Evolutionary conservation across 2,888 invertebrate species (phyloP).

Genomic region (Cerastis leucographa): DNA sequence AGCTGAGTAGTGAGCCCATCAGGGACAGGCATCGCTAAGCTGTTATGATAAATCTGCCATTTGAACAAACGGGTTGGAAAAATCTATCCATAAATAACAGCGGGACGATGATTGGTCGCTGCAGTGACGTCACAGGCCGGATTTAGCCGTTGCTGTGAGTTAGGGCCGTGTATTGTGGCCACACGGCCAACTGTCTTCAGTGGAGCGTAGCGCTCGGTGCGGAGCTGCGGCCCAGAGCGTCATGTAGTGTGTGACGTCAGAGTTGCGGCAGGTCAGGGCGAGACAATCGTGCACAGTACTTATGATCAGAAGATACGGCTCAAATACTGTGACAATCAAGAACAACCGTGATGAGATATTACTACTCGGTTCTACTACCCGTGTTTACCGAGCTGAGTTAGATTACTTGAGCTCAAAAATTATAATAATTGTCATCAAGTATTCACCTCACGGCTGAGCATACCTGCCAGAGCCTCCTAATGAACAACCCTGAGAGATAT

Average conservation of each 20-base stretch:
- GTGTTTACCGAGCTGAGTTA: neutral
- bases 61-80: slow-evolving; percentile 14
- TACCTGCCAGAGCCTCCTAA: slow-evolving; percentile 2
- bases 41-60: slow-evolving; percentile 35
- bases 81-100: slow-evolving; percentile 37
- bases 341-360: neutral
- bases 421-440: slow-evolving; percentile 7
- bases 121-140: slow-evolving; percentile 21
- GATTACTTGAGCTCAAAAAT: neutral
- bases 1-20: slow-evolving; percentile 12
- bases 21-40: slow-evolving; percentile 40
- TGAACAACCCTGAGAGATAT: slow-evolving; percentile 35
- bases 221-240: neutral
- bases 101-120: slow-evolving; percentile 7
- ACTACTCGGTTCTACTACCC: too few species aligned
- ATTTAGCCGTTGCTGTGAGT: slow-evolving; percentile 18
- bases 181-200: slow-evolving; percentile 3
- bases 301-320: neutral
- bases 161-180: slow-evolving; percentile 1
- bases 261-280: slow-evolving; percentile 38
- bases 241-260: slow-evolving; percentile 4
- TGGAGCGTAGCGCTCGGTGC: neutral
- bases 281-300: neutral
- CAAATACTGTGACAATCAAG: neutral
- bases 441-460: slow-evolving; percentile 6